Evolutionary conservation across 2,797 vertebrate species (phyloP).

Genomic region (Eidolon dupreanum): DNA sequence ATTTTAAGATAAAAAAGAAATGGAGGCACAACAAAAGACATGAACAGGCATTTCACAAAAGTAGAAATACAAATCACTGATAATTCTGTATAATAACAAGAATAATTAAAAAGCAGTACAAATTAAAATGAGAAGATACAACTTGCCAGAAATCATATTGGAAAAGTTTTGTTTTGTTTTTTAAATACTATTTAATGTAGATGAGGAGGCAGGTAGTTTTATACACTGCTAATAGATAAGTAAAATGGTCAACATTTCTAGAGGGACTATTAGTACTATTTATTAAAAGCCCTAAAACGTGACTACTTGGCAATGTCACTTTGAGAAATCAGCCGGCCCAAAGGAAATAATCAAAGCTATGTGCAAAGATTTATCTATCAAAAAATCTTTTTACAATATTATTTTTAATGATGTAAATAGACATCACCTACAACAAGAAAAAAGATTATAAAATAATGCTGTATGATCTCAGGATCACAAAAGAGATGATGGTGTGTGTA

Average conservation of each 20-base stretch:
- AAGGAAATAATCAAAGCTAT: slow-evolving; percentile 12
- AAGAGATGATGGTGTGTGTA: neutral
- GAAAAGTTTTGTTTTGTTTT: neutral
- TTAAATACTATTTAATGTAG: neutral
- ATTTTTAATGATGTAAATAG: slow-evolving; percentile 39
- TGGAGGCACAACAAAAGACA: neutral
- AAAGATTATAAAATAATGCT: neutral
- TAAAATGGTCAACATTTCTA: neutral
- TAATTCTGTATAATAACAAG: neutral
- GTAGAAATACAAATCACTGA: neutral
- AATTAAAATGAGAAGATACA: neutral
- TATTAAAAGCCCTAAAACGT: neutral
- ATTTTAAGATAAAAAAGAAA: no score
- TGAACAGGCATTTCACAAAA: neutral
- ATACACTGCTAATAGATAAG: neutral
- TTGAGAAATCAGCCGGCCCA: neutral
- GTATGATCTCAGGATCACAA: neutral
- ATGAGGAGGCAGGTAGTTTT: neutral
- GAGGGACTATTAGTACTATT: neutral
- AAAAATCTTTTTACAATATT: neutral
- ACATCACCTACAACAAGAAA: neutral
- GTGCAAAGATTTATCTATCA: neutral
- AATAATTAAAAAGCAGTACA: neutral
- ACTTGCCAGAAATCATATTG: neutral
- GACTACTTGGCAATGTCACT: slow-evolving; percentile 6